Evolutionary conservation across 2,888 invertebrate genomes (phyloP).

Genomic region (Clepsis dumicolana): DNA sequence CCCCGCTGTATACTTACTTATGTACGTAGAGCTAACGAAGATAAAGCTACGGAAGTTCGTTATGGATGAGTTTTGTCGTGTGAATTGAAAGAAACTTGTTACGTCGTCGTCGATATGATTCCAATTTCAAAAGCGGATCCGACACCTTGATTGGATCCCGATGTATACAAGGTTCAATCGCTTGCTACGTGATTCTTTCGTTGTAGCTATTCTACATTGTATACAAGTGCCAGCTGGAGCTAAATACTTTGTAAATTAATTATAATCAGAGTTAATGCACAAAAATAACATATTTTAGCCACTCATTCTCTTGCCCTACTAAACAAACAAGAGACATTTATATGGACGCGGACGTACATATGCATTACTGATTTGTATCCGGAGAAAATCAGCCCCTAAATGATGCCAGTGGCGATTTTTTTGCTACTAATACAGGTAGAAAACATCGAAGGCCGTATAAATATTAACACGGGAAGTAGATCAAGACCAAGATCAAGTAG

Average conservation of each 20-base stretch:
- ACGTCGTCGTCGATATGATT: constrained; percentile 77
- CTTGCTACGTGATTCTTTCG: constrained; percentile 63
- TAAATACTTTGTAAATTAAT: too few relatives aligned
- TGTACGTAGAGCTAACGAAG: constrained; percentile 62
- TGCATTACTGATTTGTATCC: background rate
- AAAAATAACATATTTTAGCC: background rate
- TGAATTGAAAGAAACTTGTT: constrained; percentile 84
- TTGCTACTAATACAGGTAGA: background rate
- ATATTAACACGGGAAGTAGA: background rate
- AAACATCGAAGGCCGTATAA: background rate
- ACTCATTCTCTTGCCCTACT: too few relatives aligned
- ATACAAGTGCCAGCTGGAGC: background rate
- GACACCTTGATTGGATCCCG: constrained; percentile 79
- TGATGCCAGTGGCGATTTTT: background rate
- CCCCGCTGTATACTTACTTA: constrained; percentile 47
- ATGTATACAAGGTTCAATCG: constrained; percentile 64
- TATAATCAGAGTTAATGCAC: too few relatives aligned
- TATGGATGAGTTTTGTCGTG: constrained; percentile 79
- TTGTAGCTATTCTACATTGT: constrained; percentile 46
- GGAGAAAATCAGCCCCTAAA: background rate
- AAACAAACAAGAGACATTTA: background rate
- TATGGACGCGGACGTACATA: background rate
- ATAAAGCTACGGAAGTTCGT: constrained; percentile 81
- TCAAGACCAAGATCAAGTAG: too few relatives aligned
- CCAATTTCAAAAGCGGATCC: constrained; percentile 82